Conservation (phyloP, 1,140 invertebrate genomes). For the Drosophila lacteicornis region DNA sequence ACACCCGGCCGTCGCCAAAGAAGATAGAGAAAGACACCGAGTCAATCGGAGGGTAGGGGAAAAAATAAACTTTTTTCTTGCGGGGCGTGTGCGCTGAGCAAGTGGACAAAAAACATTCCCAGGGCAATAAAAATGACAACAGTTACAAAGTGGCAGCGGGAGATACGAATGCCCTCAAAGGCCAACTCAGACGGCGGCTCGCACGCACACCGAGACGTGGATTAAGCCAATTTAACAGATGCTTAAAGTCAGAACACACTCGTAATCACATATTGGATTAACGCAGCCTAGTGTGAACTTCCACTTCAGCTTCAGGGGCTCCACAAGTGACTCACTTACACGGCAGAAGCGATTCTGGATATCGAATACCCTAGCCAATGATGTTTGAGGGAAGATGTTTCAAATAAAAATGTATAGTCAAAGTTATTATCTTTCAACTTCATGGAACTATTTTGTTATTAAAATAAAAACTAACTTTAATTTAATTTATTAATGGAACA, state of each 20-base stretch:
- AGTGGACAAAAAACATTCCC: constrained; percentile 78
- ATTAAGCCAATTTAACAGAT: constrained; percentile 50
- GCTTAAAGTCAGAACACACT: constrained; percentile 61
- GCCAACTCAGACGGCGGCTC: constrained; percentile 46
- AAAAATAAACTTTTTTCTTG: constrained; percentile 37
- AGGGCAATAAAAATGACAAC: constrained; percentile 84
- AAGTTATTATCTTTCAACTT: too few relatives aligned
- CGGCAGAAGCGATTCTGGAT: not conserved
- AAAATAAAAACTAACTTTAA: too few relatives aligned
- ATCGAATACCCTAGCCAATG: constrained; percentile 31
- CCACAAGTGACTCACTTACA: constrained; percentile 43
- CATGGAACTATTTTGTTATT: not conserved
- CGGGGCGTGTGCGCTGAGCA: constrained; percentile 67
- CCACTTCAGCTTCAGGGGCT: constrained; percentile 33
- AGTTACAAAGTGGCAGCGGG: constrained; percentile 80
- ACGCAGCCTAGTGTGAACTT: constrained; percentile 60
- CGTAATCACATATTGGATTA: constrained; percentile 77
- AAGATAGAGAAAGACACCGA: constrained; percentile 18
- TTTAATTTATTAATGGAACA: too few relatives aligned
- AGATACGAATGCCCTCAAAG: constrained; percentile 64
- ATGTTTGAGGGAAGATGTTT: not conserved
- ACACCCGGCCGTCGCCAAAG: constrained; percentile 59
- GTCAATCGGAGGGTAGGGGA: constrained; percentile 13
- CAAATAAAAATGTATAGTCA: not conserved
- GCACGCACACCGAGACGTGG: constrained; percentile 37